phyloP scores from a whole-genome alignment of 2,113 vertebrate genomes.

The Gobio gobio region DNA sequence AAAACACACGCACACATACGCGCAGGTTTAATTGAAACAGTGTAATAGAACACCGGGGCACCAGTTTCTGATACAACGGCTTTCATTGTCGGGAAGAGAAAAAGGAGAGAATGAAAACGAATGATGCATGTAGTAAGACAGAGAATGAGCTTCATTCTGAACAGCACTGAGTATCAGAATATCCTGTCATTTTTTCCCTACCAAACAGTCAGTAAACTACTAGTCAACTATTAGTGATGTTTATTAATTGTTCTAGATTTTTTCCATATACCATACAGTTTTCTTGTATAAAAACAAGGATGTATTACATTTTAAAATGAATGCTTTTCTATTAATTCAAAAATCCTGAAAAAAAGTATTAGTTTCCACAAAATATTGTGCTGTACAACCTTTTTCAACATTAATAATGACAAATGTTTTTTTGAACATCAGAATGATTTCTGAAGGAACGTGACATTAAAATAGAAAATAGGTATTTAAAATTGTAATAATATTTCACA shows the following conservation, averaged over 20 bases:
- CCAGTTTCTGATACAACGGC: slow-evolving; percentile 45
- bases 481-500: too few species aligned
- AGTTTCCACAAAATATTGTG: not conserved
- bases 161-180: not conserved
- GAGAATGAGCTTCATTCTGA: slow-evolving; percentile 8
- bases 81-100: slow-evolving; percentile 39
- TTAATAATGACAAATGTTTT: too few species aligned
- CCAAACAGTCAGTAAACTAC: not conserved
- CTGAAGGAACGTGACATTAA: too few species aligned
- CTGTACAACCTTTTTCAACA: not conserved
- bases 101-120: not conserved
- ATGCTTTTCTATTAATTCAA: not conserved
- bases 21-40: slow-evolving; percentile 36
- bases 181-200: not conserved
- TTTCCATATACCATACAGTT: too few species aligned
- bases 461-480: too few species aligned
- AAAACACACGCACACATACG: slow-evolving; percentile 29
- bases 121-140: not conserved
- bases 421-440: too few species aligned
- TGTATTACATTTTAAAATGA: not conserved
- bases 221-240: not conserved
- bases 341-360: not conserved
- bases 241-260: not conserved
- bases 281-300: not conserved
- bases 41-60: slow-evolving; percentile 52